phyloP scores from a whole-genome alignment of 2,888 invertebrate species.

The Epinotia bilunana region DNA sequence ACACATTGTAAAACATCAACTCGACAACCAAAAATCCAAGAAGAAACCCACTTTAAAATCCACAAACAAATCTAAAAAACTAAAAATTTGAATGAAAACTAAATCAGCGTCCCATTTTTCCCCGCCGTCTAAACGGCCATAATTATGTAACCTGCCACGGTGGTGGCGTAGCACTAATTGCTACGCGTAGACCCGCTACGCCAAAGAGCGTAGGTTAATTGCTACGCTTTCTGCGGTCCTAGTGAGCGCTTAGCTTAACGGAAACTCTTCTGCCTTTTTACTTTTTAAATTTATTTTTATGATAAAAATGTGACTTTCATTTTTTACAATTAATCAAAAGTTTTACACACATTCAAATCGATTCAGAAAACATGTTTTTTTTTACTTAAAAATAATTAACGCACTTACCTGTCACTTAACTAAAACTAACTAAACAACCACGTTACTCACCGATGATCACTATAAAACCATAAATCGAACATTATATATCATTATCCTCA shows the following conservation, averaged over 20 bases:
- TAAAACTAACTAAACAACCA: slow-evolving; percentile 31
- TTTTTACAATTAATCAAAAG: background rate
- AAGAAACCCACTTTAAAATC: background rate
- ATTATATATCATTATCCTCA: slow-evolving; percentile 67
- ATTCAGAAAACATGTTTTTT: background rate
- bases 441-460: slow-evolving; percentile 79
- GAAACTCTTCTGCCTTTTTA: slow-evolving; percentile 47
- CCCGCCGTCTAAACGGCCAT: slow-evolving; percentile 63
- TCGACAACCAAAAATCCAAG: background rate
- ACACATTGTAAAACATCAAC: no score
- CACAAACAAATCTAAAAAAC: slow-evolving; percentile 18
- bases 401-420: slow-evolving; percentile 17
- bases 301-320: background rate
- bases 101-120: slow-evolving; percentile 45
- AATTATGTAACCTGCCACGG: slow-evolving; percentile 72
- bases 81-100: slow-evolving; percentile 32
- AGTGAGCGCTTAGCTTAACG: slow-evolving; percentile 47
- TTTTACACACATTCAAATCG: background rate
- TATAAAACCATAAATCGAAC: slow-evolving; percentile 77
- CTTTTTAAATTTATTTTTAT: background rate
- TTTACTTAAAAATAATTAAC: background rate
- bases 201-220: slow-evolving; percentile 79
- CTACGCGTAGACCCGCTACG: slow-evolving; percentile 75
- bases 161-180: slow-evolving; percentile 78
- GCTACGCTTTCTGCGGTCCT: slow-evolving; percentile 62